phyloP scores from a whole-genome alignment of 2,888 invertebrate species.

The Lepidochitona cinerea region DNA sequence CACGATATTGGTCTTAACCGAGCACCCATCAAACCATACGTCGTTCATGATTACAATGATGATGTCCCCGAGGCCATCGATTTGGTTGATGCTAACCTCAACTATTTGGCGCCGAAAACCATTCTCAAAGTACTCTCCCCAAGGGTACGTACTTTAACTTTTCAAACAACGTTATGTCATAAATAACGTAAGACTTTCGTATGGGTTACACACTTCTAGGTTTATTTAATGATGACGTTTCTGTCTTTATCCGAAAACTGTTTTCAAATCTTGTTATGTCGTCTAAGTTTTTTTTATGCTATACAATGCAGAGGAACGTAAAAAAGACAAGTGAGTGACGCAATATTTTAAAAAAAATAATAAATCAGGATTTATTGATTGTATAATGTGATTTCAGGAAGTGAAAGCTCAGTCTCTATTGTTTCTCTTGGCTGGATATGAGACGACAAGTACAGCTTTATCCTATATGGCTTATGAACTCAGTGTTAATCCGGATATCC shows the following conservation, averaged over 20 bases:
- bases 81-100: neutral
- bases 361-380: too few species aligned
- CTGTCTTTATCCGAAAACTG: too few species aligned
- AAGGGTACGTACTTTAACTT: neutral
- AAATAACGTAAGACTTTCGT: too few species aligned
- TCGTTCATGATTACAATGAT: neutral
- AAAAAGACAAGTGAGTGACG: too few species aligned
- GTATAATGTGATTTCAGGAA: too few species aligned
- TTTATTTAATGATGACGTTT: too few species aligned
- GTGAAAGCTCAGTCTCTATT: constrained; percentile 67
- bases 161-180: too few species aligned
- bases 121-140: neutral
- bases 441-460: constrained; percentile 74
- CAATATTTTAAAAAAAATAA: too few species aligned
- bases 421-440: constrained; percentile 74
- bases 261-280: too few species aligned
- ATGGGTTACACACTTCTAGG: too few species aligned
- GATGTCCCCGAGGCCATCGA: neutral
- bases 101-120: neutral
- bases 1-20: neutral
- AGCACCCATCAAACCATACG: neutral
- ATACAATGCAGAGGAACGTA: too few species aligned
- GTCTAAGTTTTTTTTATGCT: too few species aligned
- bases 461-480: constrained; percentile 72
- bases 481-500: constrained; percentile 72